phyloP scores from a whole-genome alignment of 2,113 vertebrate genomes.

The Nibea albiflora region DNA sequence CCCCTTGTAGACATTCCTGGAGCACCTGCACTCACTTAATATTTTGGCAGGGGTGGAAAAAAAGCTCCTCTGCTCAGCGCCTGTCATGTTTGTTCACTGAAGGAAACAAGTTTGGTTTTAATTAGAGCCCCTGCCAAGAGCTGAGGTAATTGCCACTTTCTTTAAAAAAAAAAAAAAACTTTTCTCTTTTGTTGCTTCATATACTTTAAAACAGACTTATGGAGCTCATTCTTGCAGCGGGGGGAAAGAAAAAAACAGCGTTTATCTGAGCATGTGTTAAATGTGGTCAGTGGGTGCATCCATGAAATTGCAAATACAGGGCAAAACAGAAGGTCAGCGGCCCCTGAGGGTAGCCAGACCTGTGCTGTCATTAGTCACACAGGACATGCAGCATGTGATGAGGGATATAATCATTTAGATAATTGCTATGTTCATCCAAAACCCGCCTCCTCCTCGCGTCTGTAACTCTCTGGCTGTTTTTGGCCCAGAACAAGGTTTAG shows the following conservation, averaged over 20 bases:
- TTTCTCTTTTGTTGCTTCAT: conserved; percentile 55
- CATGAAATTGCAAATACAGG: conserved; percentile 22
- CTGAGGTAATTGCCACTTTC: conserved; percentile 83
- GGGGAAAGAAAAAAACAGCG: background rate
- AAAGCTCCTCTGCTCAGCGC: conserved; percentile 78
- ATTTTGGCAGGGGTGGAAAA: conserved; percentile 80
- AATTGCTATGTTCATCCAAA: conserved; percentile 10
- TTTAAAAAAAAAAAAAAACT: conserved; percentile 34
- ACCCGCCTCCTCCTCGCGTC: background rate
- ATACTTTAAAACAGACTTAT: conserved; percentile 51
- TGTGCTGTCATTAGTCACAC: background rate
- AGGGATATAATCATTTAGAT: conserved; percentile 32
- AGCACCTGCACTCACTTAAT: conserved; percentile 92
- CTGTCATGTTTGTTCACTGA: conserved; percentile 87
- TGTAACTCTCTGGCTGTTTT: conserved; percentile 25
- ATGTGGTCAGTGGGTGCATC: conserved; percentile 35
- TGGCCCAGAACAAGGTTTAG: conserved; percentile 39
- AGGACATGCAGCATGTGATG: conserved; percentile 3
- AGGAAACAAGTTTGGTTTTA: conserved; percentile 90
- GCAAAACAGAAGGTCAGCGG: conserved; percentile 14
- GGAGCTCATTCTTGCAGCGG: background rate
- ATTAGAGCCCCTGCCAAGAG: conserved; percentile 87
- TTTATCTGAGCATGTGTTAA: conserved; percentile 17
- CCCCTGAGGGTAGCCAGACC: background rate
- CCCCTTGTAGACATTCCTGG: conserved; percentile 86